Evolutionary conservation across 92 coral and sea anemone genomes (phyloP).

Genomic region (Zoanthus gigantus): DNA sequence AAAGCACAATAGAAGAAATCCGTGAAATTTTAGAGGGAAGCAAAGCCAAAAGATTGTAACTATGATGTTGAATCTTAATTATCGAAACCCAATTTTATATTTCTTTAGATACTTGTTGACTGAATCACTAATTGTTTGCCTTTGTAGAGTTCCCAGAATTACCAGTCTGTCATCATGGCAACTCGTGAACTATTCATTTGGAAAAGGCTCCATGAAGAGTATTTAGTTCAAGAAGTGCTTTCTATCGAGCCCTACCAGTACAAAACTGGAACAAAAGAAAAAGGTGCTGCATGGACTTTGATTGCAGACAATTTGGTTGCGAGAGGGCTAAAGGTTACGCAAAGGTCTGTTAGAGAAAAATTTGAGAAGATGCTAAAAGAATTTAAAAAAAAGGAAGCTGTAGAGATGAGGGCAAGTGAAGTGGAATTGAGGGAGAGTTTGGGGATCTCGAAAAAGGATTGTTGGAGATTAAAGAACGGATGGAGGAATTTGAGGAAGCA

Average conservation of each 20-base stretch:
- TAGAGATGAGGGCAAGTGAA: neutral
- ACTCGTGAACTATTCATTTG: conserved; percentile 17
- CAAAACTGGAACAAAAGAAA: neutral
- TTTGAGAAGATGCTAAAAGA: neutral
- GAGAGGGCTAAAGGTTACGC: neutral
- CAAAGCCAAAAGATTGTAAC: too few relatives aligned
- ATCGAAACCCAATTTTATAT: too few relatives aligned
- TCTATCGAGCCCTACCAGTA: conserved; percentile 44
- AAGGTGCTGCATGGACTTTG: neutral
- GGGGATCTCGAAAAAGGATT: conserved; percentile 9
- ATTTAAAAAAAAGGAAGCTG: neutral
- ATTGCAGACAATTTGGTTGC: neutral
- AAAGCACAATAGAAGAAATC: too few relatives aligned
- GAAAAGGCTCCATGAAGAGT: conserved; percentile 31
- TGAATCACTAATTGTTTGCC: neutral
- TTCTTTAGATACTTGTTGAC: neutral
- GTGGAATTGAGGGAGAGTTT: conserved; percentile 51
- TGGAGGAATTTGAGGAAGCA: neutral
- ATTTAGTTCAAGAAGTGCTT: conserved; percentile 41
- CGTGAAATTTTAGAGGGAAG: too few relatives aligned
- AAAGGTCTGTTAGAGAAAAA: too few relatives aligned
- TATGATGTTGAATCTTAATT: too few relatives aligned
- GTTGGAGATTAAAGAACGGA: neutral
- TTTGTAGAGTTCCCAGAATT: too few relatives aligned
- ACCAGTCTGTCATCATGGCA: too few relatives aligned